A percentile compares a stretch with the other conserved stretches of the same genome.
These are phyloP conservation scores for Rana temporaria DNA, from an alignment of 2,113 vertebrate genomes.

Conservation along the genomic window DNA sequence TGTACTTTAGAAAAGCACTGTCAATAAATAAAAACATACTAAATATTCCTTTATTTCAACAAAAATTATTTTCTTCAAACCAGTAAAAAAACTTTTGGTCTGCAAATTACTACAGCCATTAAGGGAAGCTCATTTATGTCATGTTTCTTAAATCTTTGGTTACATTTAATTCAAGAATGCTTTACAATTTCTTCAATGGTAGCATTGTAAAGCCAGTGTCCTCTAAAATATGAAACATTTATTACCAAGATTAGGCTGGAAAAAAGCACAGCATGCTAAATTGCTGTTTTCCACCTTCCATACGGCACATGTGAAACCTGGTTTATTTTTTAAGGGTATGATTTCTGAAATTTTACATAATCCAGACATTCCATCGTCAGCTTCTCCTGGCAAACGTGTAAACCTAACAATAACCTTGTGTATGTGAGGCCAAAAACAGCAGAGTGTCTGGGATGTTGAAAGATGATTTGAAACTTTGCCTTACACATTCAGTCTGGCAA, in stretches of 20 bases:
- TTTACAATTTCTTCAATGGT: constrained; percentile 4
- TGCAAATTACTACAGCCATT: constrained; percentile 1
- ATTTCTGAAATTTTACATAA: constrained; percentile 51
- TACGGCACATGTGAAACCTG: constrained; percentile 10
- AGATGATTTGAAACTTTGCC: constrained; percentile 24
- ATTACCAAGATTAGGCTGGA: constrained; percentile 11
- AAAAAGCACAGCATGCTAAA: constrained; percentile 23
- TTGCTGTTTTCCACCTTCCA: constrained; percentile 26
- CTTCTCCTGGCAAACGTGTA: constrained; percentile 43
- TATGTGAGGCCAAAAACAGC: constrained; percentile 47
- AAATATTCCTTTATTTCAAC: background rate
- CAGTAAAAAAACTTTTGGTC: background rate
- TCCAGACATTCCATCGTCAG: constrained; percentile 46
- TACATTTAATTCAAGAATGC: constrained; percentile 1
- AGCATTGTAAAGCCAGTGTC: constrained; percentile 11
- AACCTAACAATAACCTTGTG: constrained; percentile 47
- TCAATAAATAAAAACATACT: too few relatives aligned
- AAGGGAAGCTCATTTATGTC: background rate
- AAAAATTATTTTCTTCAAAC: background rate
- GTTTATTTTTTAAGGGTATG: constrained; percentile 46
- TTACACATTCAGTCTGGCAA: constrained; percentile 39
- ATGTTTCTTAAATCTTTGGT: background rate
- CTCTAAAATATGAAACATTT: constrained; percentile 6
- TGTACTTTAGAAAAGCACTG: too few relatives aligned
- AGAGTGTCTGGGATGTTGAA: constrained; percentile 34